Percentiles rank a stretch among this genome's conserved stretches.
Evolutionary conservation across 2,888 invertebrate species (phyloP).

Genomic region (Caenorhabditis sp.): DNA sequence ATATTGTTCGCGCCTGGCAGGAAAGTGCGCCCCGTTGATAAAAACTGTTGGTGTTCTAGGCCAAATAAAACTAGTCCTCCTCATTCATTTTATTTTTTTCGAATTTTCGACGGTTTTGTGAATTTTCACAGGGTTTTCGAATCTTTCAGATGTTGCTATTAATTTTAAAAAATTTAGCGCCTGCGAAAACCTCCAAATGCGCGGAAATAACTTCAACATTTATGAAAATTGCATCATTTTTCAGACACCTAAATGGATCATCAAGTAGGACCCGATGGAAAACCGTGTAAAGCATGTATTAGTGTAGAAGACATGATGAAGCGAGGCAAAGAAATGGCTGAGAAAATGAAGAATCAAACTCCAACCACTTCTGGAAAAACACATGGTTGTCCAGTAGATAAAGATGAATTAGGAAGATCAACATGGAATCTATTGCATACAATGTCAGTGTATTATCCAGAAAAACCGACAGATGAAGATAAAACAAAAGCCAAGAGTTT

Average conservation of each 20-base stretch:
- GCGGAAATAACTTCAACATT: background rate
- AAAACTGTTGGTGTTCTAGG: background rate
- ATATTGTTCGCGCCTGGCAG: background rate
- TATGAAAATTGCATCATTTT: background rate
- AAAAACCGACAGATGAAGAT: conserved; percentile 78
- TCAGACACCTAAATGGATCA: background rate
- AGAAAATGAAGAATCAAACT: conserved; percentile 25
- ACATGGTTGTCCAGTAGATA: conserved; percentile 74
- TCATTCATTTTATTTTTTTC: background rate
- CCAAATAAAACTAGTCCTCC: background rate
- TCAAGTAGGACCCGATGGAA: conserved; percentile 39
- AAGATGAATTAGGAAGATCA: conserved; percentile 73
- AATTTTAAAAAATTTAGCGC: background rate
- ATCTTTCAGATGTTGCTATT: background rate
- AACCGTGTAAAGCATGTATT: conserved; percentile 65
- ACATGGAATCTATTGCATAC: conserved; percentile 94
- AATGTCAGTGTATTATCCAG: conserved; percentile 92
- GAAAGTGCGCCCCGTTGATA: background rate
- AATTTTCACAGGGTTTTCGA: background rate
- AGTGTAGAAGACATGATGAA: conserved; percentile 67
- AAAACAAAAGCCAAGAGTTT: conserved; percentile 83
- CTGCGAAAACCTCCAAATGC: background rate
- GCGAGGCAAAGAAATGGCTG: conserved; percentile 49
- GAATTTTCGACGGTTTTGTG: background rate
- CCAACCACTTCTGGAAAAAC: conserved; percentile 7